Conservation (phyloP, 2,888 invertebrate species). For the Agrochola macilenta region DNA sequence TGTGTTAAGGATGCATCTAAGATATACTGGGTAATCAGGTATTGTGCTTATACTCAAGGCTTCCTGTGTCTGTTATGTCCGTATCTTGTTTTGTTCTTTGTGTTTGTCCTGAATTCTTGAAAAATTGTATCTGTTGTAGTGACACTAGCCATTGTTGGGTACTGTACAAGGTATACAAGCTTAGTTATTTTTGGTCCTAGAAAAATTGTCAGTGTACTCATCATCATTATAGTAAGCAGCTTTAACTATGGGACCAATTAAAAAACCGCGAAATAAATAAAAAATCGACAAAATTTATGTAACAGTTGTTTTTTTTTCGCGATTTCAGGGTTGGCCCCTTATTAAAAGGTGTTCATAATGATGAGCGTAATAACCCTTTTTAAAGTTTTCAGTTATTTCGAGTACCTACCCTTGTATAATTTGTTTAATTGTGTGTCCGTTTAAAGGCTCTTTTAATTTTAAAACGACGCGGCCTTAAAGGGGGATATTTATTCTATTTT, state of each 20-base stretch:
- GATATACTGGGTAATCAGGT: constrained; percentile 15
- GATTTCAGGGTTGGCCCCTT: background rate
- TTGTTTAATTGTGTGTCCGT: background rate
- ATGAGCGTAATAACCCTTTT: background rate
- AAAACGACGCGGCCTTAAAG: background rate
- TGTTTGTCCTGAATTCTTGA: constrained; percentile 14
- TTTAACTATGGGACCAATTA: background rate
- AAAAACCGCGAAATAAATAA: background rate
- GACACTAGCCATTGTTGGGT: background rate
- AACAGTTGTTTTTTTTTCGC: background rate
- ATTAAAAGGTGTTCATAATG: background rate
- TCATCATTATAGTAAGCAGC: too few species aligned
- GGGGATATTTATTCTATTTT: background rate
- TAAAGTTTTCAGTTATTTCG: background rate
- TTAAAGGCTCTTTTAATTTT: background rate
- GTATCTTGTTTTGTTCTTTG: constrained; percentile 17
- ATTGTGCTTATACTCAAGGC: constrained; percentile 26
- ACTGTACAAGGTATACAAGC: background rate
- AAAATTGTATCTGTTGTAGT: background rate
- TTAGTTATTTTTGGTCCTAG: background rate
- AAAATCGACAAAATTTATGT: background rate
- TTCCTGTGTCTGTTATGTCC: constrained; percentile 22
- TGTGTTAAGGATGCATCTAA: background rate
- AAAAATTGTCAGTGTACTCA: background rate
- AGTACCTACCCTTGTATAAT: background rate